phyloP scores from a whole-genome alignment of 1,140 invertebrate species.

The Tribolium madens region DNA sequence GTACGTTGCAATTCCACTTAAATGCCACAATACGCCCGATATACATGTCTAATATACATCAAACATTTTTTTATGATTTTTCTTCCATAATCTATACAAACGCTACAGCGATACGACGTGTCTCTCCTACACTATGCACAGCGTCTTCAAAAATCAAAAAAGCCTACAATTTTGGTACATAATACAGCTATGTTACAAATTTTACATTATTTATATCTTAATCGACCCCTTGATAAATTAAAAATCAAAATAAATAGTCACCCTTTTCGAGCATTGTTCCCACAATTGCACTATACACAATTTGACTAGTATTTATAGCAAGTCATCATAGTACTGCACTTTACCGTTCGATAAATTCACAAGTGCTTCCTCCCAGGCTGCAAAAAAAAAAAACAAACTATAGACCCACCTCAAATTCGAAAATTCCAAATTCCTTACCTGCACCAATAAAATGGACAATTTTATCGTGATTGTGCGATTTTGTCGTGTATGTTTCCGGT shows the following conservation, averaged over 20 bases:
- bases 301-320: constrained; percentile 48
- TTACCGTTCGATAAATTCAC: constrained; percentile 58
- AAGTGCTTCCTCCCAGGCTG: constrained; percentile 72
- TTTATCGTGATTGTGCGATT: constrained; percentile 71
- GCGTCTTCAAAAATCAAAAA: constrained; percentile 2
- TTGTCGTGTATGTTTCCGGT: constrained; percentile 44
- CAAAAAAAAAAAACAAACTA: constrained; percentile 55
- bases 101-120: constrained; percentile 29
- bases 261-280: constrained; percentile 10
- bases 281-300: constrained; percentile 18
- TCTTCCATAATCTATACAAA: constrained; percentile 22
- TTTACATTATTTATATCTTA: constrained; percentile 37
- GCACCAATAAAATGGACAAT: constrained; percentile 74
- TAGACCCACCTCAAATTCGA: constrained; percentile 39
- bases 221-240: constrained; percentile 25
- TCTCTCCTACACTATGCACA: constrained; percentile 7
- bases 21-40: constrained; percentile 4
- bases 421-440: constrained; percentile 65
- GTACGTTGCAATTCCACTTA: not conserved
- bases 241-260: constrained; percentile 24
- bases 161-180: constrained; percentile 36
- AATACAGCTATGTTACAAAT: constrained; percentile 30
- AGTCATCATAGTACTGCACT: constrained; percentile 61
- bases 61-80: constrained; percentile 40
- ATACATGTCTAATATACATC: constrained; percentile 38